phyloP scores from a whole-genome alignment of 35 echinoderm and acorn worm species.

The Stichopus chloronotus region DNA sequence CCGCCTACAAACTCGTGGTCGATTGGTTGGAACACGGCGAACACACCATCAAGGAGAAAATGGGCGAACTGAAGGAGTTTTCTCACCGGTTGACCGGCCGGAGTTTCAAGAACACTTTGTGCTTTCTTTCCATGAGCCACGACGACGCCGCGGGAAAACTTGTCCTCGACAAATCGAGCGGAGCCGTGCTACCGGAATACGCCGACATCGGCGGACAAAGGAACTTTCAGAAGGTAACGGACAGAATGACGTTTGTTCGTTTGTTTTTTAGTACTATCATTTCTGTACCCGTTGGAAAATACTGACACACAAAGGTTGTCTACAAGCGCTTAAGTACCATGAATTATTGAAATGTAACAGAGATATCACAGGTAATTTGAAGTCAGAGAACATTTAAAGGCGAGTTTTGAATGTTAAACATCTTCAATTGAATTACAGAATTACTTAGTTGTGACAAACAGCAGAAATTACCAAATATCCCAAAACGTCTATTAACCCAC shows the following conservation, averaged over 20 bases:
- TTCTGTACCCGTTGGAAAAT: too few relatives aligned
- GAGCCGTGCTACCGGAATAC: constrained; percentile 60
- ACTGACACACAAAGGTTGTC: too few relatives aligned
- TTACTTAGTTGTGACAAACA: too few relatives aligned
- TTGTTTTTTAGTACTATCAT: background rate
- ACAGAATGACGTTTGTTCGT: background rate
- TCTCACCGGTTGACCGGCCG: constrained; percentile 51
- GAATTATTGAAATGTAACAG: too few relatives aligned
- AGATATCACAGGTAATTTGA: too few relatives aligned
- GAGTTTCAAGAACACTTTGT: constrained; percentile 73
- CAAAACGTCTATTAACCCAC: too few relatives aligned
- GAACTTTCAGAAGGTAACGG: constrained; percentile 60
- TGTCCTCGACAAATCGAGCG: constrained; percentile 37
- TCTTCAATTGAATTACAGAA: too few relatives aligned
- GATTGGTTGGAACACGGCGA: constrained; percentile 60
- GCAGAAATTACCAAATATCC: too few relatives aligned
- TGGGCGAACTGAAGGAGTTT: constrained; percentile 55
- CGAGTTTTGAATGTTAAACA: too few relatives aligned
- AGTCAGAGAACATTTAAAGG: too few relatives aligned
- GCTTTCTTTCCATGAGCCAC: constrained; percentile 74
- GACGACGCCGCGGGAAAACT: constrained; percentile 61
- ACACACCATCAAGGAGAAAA: constrained; percentile 35
- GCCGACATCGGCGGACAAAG: constrained; percentile 55
- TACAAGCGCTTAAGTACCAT: too few relatives aligned
- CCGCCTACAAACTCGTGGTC: constrained; percentile 33